phyloP scores from a whole-genome alignment of 1,140 invertebrate genomes.

The Rhyzopertha dominica region DNA sequence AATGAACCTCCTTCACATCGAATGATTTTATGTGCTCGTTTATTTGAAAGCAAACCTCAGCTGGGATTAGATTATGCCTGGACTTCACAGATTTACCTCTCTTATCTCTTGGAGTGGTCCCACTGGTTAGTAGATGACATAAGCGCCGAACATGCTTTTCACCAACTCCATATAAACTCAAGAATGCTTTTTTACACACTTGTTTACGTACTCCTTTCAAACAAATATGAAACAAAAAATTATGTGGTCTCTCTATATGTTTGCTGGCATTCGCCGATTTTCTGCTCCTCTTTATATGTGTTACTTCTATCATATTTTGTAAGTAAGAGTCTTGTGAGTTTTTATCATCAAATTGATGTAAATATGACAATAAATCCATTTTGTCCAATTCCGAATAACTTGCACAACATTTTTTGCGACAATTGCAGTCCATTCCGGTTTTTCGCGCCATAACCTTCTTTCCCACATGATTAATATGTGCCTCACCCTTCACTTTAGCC shows the following conservation, averaged over 20 bases:
- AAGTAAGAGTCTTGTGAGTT: constrained; percentile 24
- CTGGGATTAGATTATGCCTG: constrained; percentile 2
- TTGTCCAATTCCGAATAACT: constrained; percentile 17
- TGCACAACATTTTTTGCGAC: constrained; percentile 15
- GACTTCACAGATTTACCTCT: constrained; percentile 4
- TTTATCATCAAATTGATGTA: constrained; percentile 18
- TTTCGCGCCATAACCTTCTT: neutral
- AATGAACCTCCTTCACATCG: constrained; percentile 2
- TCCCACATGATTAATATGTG: constrained; percentile 4
- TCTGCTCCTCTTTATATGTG: constrained; percentile 13
- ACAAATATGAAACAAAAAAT: constrained; percentile 17
- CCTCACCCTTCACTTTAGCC: constrained; percentile 8
- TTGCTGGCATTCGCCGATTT: constrained; percentile 6
- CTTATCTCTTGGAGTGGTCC: constrained; percentile 1
- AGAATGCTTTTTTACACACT: constrained; percentile 21
- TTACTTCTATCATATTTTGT: constrained; percentile 18
- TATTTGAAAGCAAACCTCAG: constrained; percentile 1
- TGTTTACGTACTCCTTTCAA: constrained; percentile 11
- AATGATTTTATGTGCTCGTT: constrained; percentile 3
- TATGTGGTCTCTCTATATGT: constrained; percentile 5
- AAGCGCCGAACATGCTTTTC: no score
- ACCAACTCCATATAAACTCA: no score
- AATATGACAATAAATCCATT: constrained; percentile 10
- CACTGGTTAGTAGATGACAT: neutral
- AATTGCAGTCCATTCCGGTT: constrained; percentile 16